Evolutionary conservation across 2,888 invertebrate species (phyloP).

Genomic region (Tryphoninae sp.): DNA sequence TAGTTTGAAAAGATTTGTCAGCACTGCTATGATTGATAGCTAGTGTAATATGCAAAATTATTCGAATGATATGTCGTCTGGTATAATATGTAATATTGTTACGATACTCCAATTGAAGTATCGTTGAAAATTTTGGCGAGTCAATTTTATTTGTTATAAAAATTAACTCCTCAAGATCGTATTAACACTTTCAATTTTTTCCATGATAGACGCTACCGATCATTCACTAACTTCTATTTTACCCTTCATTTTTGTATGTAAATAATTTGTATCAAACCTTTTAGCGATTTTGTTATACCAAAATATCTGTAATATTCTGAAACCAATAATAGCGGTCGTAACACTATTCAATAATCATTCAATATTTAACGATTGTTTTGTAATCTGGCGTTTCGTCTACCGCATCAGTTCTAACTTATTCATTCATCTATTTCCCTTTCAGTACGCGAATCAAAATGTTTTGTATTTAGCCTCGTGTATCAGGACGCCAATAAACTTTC

Average conservation of each 20-base stretch:
- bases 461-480: constrained; percentile 47
- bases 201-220: constrained; percentile 1
- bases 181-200: constrained; percentile 1
- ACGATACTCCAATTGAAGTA: neutral
- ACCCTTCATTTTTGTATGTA: constrained; percentile 43
- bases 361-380: neutral
- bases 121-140: neutral
- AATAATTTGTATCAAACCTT: constrained; percentile 55
- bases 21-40: constrained; percentile 40
- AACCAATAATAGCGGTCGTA: neutral
- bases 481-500: constrained; percentile 43
- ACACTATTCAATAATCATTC: neutral
- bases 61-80: neutral
- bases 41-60: constrained; percentile 12
- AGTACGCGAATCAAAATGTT: constrained; percentile 42
- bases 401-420: constrained; percentile 47
- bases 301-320: constrained; percentile 46
- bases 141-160: constrained; percentile 1
- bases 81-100: neutral
- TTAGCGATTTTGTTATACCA: constrained; percentile 35
- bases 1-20: constrained; percentile 34
- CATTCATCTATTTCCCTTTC: constrained; percentile 3
- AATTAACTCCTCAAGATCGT: neutral
- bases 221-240: constrained; percentile 15
- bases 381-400: constrained; percentile 5